Evolutionary conservation across 2,113 vertebrate genomes (phyloP).

Genomic region (human): DNA sequence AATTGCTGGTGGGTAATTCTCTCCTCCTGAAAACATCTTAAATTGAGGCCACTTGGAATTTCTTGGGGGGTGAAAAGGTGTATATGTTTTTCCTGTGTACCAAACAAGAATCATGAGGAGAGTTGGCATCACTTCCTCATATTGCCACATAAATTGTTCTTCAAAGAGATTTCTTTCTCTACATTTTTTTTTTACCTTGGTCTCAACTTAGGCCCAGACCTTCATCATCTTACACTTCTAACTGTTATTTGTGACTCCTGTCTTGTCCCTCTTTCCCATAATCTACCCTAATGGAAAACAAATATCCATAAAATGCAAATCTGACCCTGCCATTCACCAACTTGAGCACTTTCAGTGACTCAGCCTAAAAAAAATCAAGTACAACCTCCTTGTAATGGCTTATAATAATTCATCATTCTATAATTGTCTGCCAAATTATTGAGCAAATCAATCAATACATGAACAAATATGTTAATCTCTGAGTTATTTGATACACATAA

Average conservation of each 20-base stretch:
- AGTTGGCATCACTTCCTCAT: not conserved
- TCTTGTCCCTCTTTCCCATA: not conserved
- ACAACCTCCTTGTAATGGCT: not conserved
- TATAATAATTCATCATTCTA: not conserved
- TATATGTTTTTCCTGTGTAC: not conserved
- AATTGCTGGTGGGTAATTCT: not conserved
- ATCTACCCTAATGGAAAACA: not conserved
- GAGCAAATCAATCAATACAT: not conserved
- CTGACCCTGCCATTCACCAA: not conserved
- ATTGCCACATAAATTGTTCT: not conserved
- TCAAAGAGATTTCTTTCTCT: not conserved
- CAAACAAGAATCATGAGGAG: not conserved
- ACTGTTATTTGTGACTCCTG: not conserved
- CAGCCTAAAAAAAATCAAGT: not conserved
- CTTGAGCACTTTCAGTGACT: not conserved
- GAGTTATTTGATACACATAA: not conserved
- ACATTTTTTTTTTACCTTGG: not conserved
- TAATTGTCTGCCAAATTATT: not conserved
- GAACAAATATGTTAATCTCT: not conserved
- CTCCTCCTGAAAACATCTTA: not conserved
- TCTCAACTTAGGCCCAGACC: not conserved
- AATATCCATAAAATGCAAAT: not conserved
- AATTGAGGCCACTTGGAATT: not conserved
- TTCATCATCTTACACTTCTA: not conserved
- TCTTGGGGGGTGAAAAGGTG: rapidly evolving